A percentile compares a stretch with the other conserved stretches of the same genome.
phyloP scores from a whole-genome alignment of 2,888 invertebrate genomes.

The Operophtera brumata region DNA sequence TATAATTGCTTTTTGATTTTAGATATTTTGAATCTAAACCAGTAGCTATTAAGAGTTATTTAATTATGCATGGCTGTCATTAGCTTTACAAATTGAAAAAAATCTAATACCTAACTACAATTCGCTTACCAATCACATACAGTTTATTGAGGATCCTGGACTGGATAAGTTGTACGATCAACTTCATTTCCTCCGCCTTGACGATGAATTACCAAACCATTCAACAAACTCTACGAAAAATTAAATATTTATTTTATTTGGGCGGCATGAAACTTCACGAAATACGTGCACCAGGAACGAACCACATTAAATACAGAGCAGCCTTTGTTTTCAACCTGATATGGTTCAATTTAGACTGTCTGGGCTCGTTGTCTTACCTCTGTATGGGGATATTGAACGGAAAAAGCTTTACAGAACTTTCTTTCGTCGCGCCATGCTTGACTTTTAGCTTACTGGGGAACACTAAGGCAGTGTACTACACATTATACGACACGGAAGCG shows the following conservation, averaged over 20 bases:
- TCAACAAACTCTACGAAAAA: conserved; percentile 10
- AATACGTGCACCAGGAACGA: conserved; percentile 1
- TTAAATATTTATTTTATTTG: conserved; percentile 15
- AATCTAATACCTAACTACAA: neutral
- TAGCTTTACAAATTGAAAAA: neutral
- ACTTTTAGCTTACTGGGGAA: conserved; percentile 5
- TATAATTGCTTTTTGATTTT: neutral
- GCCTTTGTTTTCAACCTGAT: conserved; percentile 7
- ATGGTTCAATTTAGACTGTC: conserved; percentile 24
- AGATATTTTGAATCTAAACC: neutral
- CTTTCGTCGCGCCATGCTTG: conserved; percentile 24
- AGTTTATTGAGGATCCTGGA: neutral
- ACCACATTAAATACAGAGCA: neutral
- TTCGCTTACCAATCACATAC: neutral
- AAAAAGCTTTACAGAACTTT: conserved; percentile 25
- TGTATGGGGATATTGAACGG: conserved; percentile 10
- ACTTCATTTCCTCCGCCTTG: neutral
- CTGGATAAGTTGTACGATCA: neutral
- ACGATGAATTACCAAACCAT: neutral
- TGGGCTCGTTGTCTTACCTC: neutral
- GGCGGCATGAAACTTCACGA: conserved; percentile 15
- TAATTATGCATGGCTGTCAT: neutral
- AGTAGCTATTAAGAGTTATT: neutral
- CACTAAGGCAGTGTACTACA: conserved; percentile 8
- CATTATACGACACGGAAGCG: conserved; percentile 7